Conservation (phyloP, 1,140 invertebrate species). For the Rhagoletis pomonella region DNA sequence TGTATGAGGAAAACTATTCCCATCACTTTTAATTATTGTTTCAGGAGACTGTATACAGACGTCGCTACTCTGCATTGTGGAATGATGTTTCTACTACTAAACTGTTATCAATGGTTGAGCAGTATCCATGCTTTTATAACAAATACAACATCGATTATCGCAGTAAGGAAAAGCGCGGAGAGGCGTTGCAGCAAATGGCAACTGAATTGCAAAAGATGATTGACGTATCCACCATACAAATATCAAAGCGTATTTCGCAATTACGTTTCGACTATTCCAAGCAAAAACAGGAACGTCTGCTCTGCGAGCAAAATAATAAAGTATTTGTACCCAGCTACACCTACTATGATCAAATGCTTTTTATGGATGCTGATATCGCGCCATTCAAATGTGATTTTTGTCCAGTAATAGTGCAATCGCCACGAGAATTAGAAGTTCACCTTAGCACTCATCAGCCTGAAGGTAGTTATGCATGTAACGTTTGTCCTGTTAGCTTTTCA, state of each 20-base stretch:
- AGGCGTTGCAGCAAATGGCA: slow-evolving; percentile 69
- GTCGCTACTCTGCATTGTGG: slow-evolving; percentile 70
- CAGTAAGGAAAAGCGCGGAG: slow-evolving; percentile 70
- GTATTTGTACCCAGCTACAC: slow-evolving; percentile 67
- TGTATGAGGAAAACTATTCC: neutral
- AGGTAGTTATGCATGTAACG: slow-evolving; percentile 64
- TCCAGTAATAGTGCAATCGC: slow-evolving; percentile 65
- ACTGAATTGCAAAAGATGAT: slow-evolving; percentile 66
- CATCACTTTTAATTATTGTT: neutral
- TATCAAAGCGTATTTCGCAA: slow-evolving; percentile 70
- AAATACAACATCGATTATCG: slow-evolving; percentile 70
- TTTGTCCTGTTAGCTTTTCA: slow-evolving; percentile 66
- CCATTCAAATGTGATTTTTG: slow-evolving; percentile 71
- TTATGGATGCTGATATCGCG: slow-evolving; percentile 71
- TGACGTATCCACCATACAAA: slow-evolving; percentile 70
- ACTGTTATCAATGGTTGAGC: slow-evolving; percentile 66
- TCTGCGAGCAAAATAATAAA: slow-evolving; percentile 65
- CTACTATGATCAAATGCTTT: slow-evolving; percentile 70
- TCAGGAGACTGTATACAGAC: slow-evolving; percentile 68
- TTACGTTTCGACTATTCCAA: slow-evolving; percentile 71
- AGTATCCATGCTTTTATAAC: slow-evolving; percentile 70
- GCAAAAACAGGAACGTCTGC: slow-evolving; percentile 67
- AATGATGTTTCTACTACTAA: slow-evolving; percentile 70
- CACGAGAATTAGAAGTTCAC: slow-evolving; percentile 67
- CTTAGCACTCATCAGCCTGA: slow-evolving; percentile 66